Base-by-base conservation (phyloP, 2,797 vertebrate species). In the Falco novaeseelandiae region DNA sequence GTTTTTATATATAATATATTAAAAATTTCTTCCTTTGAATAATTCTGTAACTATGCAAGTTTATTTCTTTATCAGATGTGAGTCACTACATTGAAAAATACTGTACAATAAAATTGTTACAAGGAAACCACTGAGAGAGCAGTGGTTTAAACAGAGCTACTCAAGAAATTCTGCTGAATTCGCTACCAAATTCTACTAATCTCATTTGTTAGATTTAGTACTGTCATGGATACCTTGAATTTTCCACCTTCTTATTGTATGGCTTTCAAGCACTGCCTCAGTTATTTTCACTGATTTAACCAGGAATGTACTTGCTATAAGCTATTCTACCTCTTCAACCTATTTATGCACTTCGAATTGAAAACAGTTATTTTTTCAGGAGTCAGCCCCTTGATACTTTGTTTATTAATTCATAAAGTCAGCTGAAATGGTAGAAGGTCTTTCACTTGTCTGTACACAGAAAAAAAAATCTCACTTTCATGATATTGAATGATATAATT, bases 321-420 rank as follows among this genome's bases (percentile, higher is more conserved):
- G 26, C 23, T 96, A 55, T 73, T 95, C 25, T 89, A 63, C 40
- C 14, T 87, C 95, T 96, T 90, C 27, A 29, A 89, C 8, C 57
- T 97, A 87, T 71, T 93, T 54, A 80, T 78, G 59, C 73, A 91
- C 34, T 90, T 96, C 51, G 87, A 70, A 90, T 38, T 85, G 42
- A 51, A 57, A 61, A 70, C 49, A 27, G 25, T 27, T 29, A 44
- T 96, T 57, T 95, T 73, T 94, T 93, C 32, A 78, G 38, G 27
- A 95, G 30, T 42, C 36, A 91, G 4, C 12, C 32, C 71, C 29
- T 72, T 86, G 14, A 82, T 91, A 86, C n/a, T 96, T 96, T 88
- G 91, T 91, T 96, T 94, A 79, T 89, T 95, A 90, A 40, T 92
- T 96, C 69, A 84, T 54, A 93, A 91, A 89, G 97, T 97, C 86